Conservation (phyloP, 2,888 invertebrate genomes). For the Caenorhabditis doughertyi region DNA sequence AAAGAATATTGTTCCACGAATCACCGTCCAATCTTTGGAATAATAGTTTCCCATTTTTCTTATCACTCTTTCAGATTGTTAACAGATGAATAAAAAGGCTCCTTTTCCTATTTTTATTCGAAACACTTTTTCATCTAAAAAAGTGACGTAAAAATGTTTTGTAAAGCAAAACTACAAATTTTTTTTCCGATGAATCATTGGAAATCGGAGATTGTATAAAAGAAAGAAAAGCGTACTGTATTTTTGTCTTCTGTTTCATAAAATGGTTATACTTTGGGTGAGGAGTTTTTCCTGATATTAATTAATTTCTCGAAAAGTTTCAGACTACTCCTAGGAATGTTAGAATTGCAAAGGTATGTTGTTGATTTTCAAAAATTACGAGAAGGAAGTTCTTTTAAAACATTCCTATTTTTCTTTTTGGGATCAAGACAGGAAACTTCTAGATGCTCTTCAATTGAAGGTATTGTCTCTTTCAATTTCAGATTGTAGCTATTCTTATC, state of each 20-base stretch:
- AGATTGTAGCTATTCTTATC: background rate
- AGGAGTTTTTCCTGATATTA: background rate
- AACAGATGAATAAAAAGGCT: background rate
- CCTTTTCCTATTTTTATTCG: background rate
- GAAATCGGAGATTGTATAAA: background rate
- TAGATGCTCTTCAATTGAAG: too few species aligned
- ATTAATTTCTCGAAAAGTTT: background rate
- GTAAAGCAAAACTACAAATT: background rate
- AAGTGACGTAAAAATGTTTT: constrained; percentile 10
- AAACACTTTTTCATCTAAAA: background rate
- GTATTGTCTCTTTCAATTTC: too few species aligned
- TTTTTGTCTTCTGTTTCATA: background rate
- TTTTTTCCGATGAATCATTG: constrained; percentile 1
- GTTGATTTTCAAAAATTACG: background rate
- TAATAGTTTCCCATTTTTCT: too few species aligned
- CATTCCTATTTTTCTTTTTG: too few species aligned
- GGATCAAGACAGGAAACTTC: too few species aligned
- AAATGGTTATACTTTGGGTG: constrained; percentile 28
- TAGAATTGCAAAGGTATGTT: constrained; percentile 13
- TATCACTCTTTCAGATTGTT: background rate
- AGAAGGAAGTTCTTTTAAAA: too few species aligned
- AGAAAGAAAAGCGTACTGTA: background rate
- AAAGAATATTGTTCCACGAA: too few species aligned
- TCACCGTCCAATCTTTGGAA: too few species aligned
- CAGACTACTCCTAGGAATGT: constrained; percentile 26